Conservation (phyloP, 2,797 vertebrate species). For the Anguilla obscura region DNA sequence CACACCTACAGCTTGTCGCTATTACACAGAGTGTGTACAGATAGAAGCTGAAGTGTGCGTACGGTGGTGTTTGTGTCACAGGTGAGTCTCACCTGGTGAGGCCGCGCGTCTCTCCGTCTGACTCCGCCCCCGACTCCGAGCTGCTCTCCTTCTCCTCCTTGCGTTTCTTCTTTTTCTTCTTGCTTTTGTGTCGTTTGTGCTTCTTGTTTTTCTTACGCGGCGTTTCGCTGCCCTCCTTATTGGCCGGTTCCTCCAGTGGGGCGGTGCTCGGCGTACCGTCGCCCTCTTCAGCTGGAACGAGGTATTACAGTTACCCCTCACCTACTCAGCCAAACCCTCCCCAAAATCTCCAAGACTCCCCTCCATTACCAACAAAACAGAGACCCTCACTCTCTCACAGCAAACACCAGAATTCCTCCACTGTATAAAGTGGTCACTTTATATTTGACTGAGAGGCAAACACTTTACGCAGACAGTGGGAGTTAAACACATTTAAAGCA, state of each 20-base stretch:
- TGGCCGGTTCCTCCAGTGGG: conserved; percentile 29
- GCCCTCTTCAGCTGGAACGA: conserved; percentile 8
- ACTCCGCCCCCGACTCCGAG: conserved; percentile 57
- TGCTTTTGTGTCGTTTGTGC: conserved; percentile 75
- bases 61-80: too few species aligned
- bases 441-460: too few species aligned
- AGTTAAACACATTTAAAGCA: not conserved
- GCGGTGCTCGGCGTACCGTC: not conserved
- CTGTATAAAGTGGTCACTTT: not conserved
- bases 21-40: not conserved
- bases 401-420: not conserved
- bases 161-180: conserved; percentile 67
- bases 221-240: conserved; percentile 34
- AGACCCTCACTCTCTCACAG: not conserved
- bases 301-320: not conserved
- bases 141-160: conserved; percentile 64
- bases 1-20: not conserved
- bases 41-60: not conserved
- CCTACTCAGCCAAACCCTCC: not conserved
- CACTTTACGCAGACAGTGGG: too few species aligned
- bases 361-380: not conserved
- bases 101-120: conserved; percentile 40
- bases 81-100: conserved; percentile 38
- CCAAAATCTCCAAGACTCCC: not conserved
- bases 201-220: conserved; percentile 70